These are phyloP conservation scores for Arothron firmamentum DNA, from an alignment of 2,113 vertebrate species.

Conservation along the genomic window DNA sequence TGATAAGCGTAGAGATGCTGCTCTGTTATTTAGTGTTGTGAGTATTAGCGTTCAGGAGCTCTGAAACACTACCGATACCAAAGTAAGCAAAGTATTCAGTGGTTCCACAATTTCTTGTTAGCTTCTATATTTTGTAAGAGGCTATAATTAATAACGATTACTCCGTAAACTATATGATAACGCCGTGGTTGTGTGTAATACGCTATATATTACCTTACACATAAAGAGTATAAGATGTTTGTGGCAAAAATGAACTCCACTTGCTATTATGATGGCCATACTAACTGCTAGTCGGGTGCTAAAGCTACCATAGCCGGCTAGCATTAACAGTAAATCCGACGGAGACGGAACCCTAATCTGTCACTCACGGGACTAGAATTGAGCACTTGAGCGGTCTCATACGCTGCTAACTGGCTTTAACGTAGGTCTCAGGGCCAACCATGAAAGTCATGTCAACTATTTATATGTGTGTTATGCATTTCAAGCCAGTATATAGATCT, in stretches of 20 bases:
- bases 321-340: conserved; percentile 60
- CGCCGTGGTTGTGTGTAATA: not conserved
- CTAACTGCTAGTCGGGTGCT: conserved; percentile 38
- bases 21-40: not conserved
- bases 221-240: not conserved
- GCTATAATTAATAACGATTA: not conserved
- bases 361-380: conserved; percentile 51
- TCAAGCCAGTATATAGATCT: not conserved
- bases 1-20: not conserved
- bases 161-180: not conserved
- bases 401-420: conserved; percentile 6
- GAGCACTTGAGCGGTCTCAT: conserved; percentile 21
- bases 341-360: conserved; percentile 61
- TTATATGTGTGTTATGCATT: not conserved
- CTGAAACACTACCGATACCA: conserved; percentile 12
- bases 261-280: conserved; percentile 12
- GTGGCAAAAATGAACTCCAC: not conserved
- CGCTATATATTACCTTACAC: too few species aligned
- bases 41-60: conserved; percentile 19
- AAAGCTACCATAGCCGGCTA: conserved; percentile 41
- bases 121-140: not conserved
- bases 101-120: conserved; percentile 19
- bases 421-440: not conserved
- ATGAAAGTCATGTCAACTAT: not conserved
- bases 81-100: conserved; percentile 32